phyloP scores from a whole-genome alignment of 1,140 invertebrate genomes.

The Sinonovacula constricta region DNA sequence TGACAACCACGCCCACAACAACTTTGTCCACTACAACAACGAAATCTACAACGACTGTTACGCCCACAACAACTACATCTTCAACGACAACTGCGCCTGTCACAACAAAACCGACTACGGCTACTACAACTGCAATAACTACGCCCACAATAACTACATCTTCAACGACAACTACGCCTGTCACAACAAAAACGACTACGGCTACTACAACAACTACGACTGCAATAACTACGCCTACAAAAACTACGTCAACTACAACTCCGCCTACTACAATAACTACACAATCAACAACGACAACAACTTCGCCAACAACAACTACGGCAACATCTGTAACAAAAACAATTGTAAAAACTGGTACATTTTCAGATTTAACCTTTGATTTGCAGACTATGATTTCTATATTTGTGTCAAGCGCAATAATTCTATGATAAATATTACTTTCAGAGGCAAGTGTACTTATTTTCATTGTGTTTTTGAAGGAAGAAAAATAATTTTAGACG shows the following conservation, averaged over 20 bases:
- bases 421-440: slow-evolving; percentile 12
- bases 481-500: too few relatives aligned
- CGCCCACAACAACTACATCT: too few relatives aligned
- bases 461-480: too few relatives aligned
- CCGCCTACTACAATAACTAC: neutral
- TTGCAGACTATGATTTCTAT: slow-evolving; percentile 34
- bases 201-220: slow-evolving; percentile 10
- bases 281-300: slow-evolving; percentile 2
- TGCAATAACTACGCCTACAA: neutral
- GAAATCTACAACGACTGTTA: too few relatives aligned
- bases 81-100: too few relatives aligned
- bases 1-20: neutral
- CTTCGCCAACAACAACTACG: neutral
- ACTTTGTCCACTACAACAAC: too few relatives aligned
- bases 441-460: too few relatives aligned
- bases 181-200: too few relatives aligned
- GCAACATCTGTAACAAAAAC: neutral
- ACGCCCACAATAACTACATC: too few relatives aligned
- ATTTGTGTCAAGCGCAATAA: slow-evolving; percentile 3
- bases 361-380: slow-evolving; percentile 23
- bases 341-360: neutral
- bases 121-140: too few relatives aligned
- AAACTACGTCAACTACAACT: neutral
- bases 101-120: too few relatives aligned
- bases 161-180: too few relatives aligned